Evolutionary conservation across 2,797 vertebrate genomes (phyloP).

Genomic region (Moxostoma hubbsi): DNA sequence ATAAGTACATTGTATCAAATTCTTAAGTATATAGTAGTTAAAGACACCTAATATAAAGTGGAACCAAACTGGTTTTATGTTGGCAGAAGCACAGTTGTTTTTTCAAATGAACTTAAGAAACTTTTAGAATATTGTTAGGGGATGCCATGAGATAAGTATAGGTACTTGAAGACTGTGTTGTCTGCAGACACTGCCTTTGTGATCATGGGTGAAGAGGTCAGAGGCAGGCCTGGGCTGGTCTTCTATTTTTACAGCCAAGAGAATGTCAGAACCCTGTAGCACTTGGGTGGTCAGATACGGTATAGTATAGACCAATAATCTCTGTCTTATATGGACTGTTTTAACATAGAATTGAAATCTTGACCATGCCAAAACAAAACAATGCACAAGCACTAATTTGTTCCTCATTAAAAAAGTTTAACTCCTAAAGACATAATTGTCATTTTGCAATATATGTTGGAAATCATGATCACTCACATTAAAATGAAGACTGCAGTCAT

Average conservation of each 20-base stretch:
- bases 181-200: constrained; percentile 44
- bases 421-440: too few species aligned
- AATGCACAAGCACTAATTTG: not conserved
- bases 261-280: constrained; percentile 49
- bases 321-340: too few species aligned
- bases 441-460: too few species aligned
- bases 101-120: not conserved
- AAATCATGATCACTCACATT: too few species aligned
- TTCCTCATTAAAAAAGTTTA: too few species aligned
- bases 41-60: too few species aligned
- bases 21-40: too few species aligned
- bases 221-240: constrained; percentile 64
- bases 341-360: not conserved
- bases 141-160: constrained; percentile 27
- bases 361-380: not conserved
- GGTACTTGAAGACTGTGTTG: constrained; percentile 15
- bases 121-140: not conserved
- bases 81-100: not conserved
- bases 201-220: constrained; percentile 58
- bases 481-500: too few species aligned
- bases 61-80: not conserved
- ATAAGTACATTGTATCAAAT: too few species aligned
- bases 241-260: constrained; percentile 66
- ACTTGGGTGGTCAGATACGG: constrained; percentile 57
- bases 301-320: not conserved